phyloP scores from a whole-genome alignment of 1,140 invertebrate genomes.

The Eriocheir sinensis region DNA sequence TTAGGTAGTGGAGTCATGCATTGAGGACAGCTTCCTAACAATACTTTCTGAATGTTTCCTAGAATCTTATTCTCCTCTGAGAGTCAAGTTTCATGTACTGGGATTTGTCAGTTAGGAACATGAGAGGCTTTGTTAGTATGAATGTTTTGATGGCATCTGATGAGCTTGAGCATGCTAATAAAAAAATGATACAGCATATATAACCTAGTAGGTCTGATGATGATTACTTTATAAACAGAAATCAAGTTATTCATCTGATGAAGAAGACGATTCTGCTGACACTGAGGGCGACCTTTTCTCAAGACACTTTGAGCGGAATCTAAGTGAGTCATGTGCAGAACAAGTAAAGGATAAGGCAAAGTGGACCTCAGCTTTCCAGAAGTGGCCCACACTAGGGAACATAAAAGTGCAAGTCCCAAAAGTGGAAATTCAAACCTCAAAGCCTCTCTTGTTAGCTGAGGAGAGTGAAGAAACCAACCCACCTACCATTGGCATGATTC shows the following conservation, averaged over 20 bases:
- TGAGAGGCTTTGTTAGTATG: no score
- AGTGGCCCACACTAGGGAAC: constrained; percentile 76
- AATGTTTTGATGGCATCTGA: no score
- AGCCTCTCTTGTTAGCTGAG: constrained; percentile 61
- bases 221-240: constrained; percentile 29
- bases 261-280: constrained; percentile 84
- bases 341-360: constrained; percentile 81
- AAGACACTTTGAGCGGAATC: constrained; percentile 81
- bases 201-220: no score
- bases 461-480: constrained; percentile 23
- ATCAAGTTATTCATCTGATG: constrained; percentile 44
- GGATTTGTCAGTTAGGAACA: no score
- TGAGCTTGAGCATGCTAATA: no score
- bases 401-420: constrained; percentile 79
- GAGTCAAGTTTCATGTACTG: no score
- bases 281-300: constrained; percentile 82
- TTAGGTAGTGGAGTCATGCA: no score
- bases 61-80: no score
- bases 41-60: no score
- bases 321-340: constrained; percentile 85
- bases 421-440: constrained; percentile 59
- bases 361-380: constrained; percentile 84
- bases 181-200: no score
- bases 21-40: no score
- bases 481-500: constrained; percentile 62